A percentile compares a stretch with the other conserved stretches of the same genome.
These are phyloP conservation scores for Icerya purchasi DNA, from an alignment of 2,888 invertebrate species.

Conservation along the genomic window DNA sequence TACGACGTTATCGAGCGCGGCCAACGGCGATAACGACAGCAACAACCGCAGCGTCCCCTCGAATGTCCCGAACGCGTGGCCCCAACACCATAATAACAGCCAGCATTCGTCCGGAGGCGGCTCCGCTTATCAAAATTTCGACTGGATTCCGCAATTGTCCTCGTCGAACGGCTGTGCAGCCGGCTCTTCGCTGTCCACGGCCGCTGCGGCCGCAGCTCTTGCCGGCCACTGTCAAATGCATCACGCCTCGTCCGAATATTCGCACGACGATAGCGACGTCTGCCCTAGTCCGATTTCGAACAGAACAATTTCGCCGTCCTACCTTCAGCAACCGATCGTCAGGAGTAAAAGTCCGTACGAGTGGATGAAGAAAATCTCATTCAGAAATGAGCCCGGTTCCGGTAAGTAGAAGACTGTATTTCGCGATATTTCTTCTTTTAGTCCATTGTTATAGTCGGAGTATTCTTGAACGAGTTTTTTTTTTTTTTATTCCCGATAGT, in stretches of 20 bases:
- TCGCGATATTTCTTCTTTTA: too few species aligned
- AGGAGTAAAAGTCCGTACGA: slow-evolving; percentile 64
- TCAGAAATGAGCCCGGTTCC: too few species aligned
- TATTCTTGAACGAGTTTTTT: too few species aligned
- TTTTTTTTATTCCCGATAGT: too few species aligned
- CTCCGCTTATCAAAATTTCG: slow-evolving; percentile 3
- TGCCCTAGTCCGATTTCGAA: slow-evolving; percentile 10
- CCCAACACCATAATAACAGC: slow-evolving; percentile 3
- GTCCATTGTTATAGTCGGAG: too few species aligned
- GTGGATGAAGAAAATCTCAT: slow-evolving; percentile 49
- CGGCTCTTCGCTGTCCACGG: background rate
- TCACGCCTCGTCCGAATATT: slow-evolving; percentile 3
- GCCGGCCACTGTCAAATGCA: slow-evolving; percentile 3
- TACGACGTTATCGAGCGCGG: too few species aligned
- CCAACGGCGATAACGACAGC: background rate
- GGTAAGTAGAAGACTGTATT: too few species aligned
- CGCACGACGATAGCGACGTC: slow-evolving; percentile 10
- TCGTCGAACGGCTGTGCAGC: background rate
- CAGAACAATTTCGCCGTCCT: slow-evolving; percentile 24
- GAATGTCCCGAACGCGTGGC: slow-evolving; percentile 5
- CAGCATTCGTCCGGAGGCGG: background rate
- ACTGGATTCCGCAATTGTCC: slow-evolving; percentile 7
- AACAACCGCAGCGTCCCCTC: background rate
- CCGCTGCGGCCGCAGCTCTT: background rate
- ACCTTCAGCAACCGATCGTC: slow-evolving; percentile 32